These are phyloP conservation scores for Melikaiella ostensackeni DNA, from an alignment of 2,888 invertebrate genomes.

Conservation along the genomic window DNA sequence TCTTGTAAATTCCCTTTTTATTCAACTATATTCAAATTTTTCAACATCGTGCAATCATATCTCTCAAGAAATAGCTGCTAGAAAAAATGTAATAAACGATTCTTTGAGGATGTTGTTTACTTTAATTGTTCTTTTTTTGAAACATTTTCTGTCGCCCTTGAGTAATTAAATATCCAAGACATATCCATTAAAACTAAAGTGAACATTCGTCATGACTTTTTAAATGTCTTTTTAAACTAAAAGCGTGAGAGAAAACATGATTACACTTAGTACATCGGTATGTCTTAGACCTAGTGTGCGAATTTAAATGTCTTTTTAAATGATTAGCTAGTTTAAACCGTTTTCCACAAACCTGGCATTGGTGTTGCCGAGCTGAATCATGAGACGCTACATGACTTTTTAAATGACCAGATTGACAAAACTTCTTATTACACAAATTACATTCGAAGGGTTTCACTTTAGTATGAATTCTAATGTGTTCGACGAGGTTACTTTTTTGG, in stretches of 20 bases:
- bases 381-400: slow-evolving; percentile 72
- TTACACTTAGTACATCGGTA: slow-evolving; percentile 77
- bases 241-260: slow-evolving; percentile 78
- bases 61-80: too few species aligned
- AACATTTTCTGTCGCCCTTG: too few species aligned
- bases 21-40: too few species aligned
- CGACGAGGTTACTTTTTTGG: slow-evolving; percentile 71
- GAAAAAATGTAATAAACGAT: too few species aligned
- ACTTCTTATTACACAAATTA: slow-evolving; percentile 69
- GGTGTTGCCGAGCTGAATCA: slow-evolving; percentile 66
- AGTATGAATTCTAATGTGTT: slow-evolving; percentile 73
- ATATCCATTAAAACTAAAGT: not conserved
- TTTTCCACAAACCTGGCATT: slow-evolving; percentile 73
- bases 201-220: slow-evolving; percentile 75
- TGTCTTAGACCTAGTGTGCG: slow-evolving; percentile 69
- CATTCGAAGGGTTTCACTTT: slow-evolving; percentile 73
- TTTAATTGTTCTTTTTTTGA: too few species aligned
- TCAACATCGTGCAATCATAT: too few species aligned
- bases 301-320: slow-evolving; percentile 70
- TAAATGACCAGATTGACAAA: slow-evolving; percentile 74
- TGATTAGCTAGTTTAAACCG: slow-evolving; percentile 73
- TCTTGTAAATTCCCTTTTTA: too few species aligned
- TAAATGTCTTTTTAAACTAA: slow-evolving; percentile 78
- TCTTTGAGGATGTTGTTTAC: too few species aligned
- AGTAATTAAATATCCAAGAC: not conserved